Conservation (phyloP, 2,888 invertebrate genomes). For the Hypomecis atomaria region DNA sequence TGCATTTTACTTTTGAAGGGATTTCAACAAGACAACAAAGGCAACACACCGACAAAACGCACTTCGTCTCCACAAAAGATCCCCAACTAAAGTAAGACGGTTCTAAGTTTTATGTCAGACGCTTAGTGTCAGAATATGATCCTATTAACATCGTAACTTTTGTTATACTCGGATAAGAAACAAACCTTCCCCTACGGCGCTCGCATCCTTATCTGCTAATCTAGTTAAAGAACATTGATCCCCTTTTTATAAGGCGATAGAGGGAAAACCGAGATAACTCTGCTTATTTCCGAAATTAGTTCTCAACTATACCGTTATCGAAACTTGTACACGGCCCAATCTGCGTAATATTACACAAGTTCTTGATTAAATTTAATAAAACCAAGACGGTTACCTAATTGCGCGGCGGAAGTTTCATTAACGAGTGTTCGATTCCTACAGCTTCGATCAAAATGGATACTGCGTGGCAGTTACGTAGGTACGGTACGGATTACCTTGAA, state of each 20-base stretch:
- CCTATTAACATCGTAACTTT: neutral
- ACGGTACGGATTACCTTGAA: neutral
- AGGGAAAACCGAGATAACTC: slow-evolving; percentile 74
- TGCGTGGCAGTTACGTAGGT: slow-evolving; percentile 11
- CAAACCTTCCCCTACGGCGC: slow-evolving; percentile 30
- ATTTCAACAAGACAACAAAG: no score
- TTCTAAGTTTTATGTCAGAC: no score
- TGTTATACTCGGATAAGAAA: slow-evolving; percentile 7
- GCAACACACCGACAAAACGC: no score
- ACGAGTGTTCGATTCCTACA: slow-evolving; percentile 80
- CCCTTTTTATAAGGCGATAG: slow-evolving; percentile 76
- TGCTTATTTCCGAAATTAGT: slow-evolving; percentile 82
- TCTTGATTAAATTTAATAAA: slow-evolving; percentile 85
- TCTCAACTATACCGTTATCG: slow-evolving; percentile 81
- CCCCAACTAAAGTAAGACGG: no score
- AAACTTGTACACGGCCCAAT: slow-evolving; percentile 83
- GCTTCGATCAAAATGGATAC: slow-evolving; percentile 53
- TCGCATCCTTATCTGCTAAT: slow-evolving; percentile 57
- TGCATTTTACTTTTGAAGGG: no score
- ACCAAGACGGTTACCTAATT: slow-evolving; percentile 83
- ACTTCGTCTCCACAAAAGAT: no score
- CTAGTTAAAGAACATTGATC: slow-evolving; percentile 69
- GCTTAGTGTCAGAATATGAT: neutral
- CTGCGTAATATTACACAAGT: slow-evolving; percentile 84
- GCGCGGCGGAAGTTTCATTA: slow-evolving; percentile 78